These are phyloP conservation scores for Sebastiscus tertius DNA, from an alignment of 2,797 vertebrate genomes.

Conservation along the genomic window DNA sequence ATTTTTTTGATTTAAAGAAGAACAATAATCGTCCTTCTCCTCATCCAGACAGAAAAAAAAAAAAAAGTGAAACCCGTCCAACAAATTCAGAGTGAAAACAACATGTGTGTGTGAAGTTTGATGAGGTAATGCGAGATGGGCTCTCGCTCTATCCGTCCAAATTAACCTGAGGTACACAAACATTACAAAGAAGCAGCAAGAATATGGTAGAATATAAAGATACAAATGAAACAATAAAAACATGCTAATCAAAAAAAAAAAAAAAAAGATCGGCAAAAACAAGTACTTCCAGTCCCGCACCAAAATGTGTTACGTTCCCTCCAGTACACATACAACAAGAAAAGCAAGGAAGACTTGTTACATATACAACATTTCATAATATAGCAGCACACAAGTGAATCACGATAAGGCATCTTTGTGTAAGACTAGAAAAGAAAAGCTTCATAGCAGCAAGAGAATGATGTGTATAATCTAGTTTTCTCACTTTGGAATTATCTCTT, in stretches of 20 bases:
- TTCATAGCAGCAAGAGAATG: conserved; percentile 91
- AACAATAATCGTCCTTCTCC: conserved; percentile 24
- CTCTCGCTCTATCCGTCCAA: conserved; percentile 84
- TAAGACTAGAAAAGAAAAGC: conserved; percentile 92
- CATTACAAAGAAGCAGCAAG: conserved; percentile 88
- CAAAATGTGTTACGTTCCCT: conserved; percentile 83
- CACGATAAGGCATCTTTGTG: conserved; percentile 93
- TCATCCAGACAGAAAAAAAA: conserved; percentile 41
- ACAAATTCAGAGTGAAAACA: conserved; percentile 68
- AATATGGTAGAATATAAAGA: conserved; percentile 73
- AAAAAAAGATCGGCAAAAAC: conserved; percentile 78
- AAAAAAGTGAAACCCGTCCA: conserved; percentile 68
- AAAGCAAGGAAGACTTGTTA: conserved; percentile 90
- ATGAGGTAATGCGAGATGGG: conserved; percentile 92
- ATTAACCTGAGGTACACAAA: conserved; percentile 94
- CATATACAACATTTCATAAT: conserved; percentile 93
- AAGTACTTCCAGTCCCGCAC: conserved; percentile 92
- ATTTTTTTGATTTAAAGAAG: conserved; percentile 34
- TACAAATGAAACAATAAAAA: conserved; percentile 67
- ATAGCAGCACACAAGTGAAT: conserved; percentile 99
- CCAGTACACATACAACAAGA: conserved; percentile 82
- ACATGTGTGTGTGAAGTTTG: conserved; percentile 77
- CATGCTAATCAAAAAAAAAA: conserved; percentile 75
- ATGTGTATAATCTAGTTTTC: conserved; percentile 71
- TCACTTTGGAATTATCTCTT: conserved; percentile 74